Percentiles rank a stretch among this genome's conserved stretches.
Evolutionary conservation across 2,888 invertebrate genomes (phyloP).

Genomic region (Leucoma salicis): DNA sequence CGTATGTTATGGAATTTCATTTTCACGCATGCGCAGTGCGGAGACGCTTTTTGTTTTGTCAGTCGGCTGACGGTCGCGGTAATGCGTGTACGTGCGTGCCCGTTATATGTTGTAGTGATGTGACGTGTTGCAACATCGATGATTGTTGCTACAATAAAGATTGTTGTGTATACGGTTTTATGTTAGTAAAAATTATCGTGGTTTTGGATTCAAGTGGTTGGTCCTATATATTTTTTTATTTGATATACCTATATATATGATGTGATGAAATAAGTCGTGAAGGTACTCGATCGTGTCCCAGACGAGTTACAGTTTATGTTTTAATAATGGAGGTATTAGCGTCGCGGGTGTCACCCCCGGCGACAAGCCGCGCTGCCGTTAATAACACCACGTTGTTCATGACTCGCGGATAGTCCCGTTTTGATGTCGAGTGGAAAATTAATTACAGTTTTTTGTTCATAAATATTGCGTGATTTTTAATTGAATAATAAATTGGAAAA

Average conservation of each 20-base stretch:
- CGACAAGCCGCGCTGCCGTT: constrained; percentile 23
- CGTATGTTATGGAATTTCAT: constrained; percentile 12
- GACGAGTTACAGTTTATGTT: constrained; percentile 51
- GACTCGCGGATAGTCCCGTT: constrained; percentile 19
- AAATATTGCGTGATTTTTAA: too few species aligned
- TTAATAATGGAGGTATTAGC: constrained; percentile 62
- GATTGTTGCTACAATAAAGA: constrained; percentile 6
- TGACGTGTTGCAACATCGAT: constrained; percentile 47
- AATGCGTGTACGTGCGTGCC: constrained; percentile 36
- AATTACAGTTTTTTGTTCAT: too few species aligned
- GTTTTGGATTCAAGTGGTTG: not conserved
- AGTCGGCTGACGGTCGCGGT: constrained; percentile 45
- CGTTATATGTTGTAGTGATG: constrained; percentile 47
- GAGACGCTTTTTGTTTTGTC: constrained; percentile 51
- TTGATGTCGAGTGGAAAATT: constrained; percentile 4
- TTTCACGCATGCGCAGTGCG: constrained; percentile 45
- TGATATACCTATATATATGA: not conserved
- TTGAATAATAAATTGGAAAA: too few species aligned
- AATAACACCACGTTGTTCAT: constrained; percentile 19
- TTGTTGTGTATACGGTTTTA: not conserved
- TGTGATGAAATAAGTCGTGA: not conserved
- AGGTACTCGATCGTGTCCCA: constrained; percentile 15
- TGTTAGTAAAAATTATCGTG: not conserved
- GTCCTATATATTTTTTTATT: not conserved
- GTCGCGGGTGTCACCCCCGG: constrained; percentile 39